Evolutionary conservation across 2,797 vertebrate species (phyloP), one percentile per base, ranked within the genome.

Genomic region (Chromobotia macracanthus): DNA sequence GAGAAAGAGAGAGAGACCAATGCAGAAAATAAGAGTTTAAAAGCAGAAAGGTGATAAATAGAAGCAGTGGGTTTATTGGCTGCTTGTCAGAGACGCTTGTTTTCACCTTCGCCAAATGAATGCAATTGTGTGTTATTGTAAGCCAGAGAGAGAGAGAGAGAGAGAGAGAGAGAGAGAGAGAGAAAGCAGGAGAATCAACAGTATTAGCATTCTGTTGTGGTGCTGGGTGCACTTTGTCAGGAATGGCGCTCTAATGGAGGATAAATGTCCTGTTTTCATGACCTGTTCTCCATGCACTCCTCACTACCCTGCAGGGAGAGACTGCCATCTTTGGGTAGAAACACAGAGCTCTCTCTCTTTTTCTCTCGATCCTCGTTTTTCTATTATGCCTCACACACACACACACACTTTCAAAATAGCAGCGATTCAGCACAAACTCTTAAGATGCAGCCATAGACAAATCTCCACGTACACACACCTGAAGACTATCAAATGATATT

Each of bases 291-390:
- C 85, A 80, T 80, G 75, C 81, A 81, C 79, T 88, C 88, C 23
- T 86, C 82, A 83, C 84, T 86, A 77, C 89, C 89, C 35, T 86
- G 85, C 84, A 91, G 92, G 63, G 84, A 92, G 89, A 93, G 88
- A 94, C 89, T 92, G 92, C 91, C 92, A 92, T 89, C 92, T 93
- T 91, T 91, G 92, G 93, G 92, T 85, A 84, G 83, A 56, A 87
- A 58, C 44, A 79, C 79, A 75, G 70, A 82, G 44, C 77, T 51
- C 75, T 72, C 67, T 75, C n/a, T 68, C 53, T 44, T 38, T 23
- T 55, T 70, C 56, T 72, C 71, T 65, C 69, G 35, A 55, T 19
- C 69, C 25, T n/a, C 21, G 50, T 60, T 66, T 75, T 28, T 77
- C 65, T 64, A 69, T 18, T 67, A 50, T 38, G 63, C 8, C 66